Conservation (phyloP, 1,140 invertebrate genomes). For the Dufourea novaeangliae region DNA sequence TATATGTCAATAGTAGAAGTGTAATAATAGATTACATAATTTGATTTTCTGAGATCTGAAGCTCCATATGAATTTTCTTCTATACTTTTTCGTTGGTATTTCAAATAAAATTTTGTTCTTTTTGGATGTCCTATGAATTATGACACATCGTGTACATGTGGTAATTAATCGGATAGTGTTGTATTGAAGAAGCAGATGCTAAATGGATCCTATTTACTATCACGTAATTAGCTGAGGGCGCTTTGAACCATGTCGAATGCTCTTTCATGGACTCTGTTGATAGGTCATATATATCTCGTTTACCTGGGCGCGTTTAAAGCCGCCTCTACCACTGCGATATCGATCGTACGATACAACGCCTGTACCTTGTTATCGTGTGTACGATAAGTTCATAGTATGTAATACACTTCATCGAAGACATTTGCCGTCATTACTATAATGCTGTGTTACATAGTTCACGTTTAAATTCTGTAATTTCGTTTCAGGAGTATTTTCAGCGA, state of each 20-base stretch:
- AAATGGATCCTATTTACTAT: not conserved
- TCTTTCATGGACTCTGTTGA: not conserved
- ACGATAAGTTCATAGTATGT: slow-evolving; percentile 26
- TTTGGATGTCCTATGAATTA: too few species aligned
- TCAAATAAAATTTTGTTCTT: too few species aligned
- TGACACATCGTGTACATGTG: too few species aligned
- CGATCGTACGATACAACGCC: slow-evolving; percentile 40
- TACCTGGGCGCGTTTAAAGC: slow-evolving; percentile 35
- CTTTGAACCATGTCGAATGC: not conserved
- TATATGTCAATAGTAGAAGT: too few species aligned
- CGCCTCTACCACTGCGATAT: slow-evolving; percentile 28
- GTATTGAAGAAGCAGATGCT: too few species aligned
- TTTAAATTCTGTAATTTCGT: slow-evolving; percentile 17
- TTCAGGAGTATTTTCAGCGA: not conserved
- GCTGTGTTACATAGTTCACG: slow-evolving; percentile 10
- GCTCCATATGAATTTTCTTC: too few species aligned
- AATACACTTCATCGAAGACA: slow-evolving; percentile 50
- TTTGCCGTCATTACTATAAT: slow-evolving; percentile 26
- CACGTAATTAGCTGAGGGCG: not conserved
- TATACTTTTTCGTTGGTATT: too few species aligned
- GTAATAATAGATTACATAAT: too few species aligned
- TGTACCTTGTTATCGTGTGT: slow-evolving; percentile 46
- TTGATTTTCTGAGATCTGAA: too few species aligned
- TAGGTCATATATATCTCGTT: not conserved
- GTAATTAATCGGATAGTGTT: too few species aligned